Conservation (phyloP, 1,140 invertebrate species). For the Halictus rubicundus region DNA sequence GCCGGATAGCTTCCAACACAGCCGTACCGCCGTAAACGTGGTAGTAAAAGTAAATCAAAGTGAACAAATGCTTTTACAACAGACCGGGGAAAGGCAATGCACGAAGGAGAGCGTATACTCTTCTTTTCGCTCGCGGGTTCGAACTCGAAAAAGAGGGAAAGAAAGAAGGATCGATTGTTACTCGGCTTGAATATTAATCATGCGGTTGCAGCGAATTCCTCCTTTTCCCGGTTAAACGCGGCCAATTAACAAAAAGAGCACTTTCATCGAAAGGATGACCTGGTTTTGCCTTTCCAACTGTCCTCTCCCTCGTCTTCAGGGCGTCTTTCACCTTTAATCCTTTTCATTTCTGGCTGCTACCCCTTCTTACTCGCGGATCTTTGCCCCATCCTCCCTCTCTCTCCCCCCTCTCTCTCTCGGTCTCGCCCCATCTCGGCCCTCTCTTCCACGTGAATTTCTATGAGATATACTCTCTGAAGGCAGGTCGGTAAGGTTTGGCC, state of each 20-base stretch:
- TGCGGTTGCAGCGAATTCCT: background rate
- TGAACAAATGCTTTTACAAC: too few species aligned
- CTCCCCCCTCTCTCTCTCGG: background rate
- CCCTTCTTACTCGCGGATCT: slow-evolving; percentile 16
- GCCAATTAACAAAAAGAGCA: slow-evolving; percentile 15
- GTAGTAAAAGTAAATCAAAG: too few species aligned
- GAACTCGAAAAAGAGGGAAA: too few species aligned
- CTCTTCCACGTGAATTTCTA: slow-evolving; percentile 32
- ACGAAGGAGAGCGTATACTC: too few species aligned
- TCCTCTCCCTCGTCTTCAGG: background rate
- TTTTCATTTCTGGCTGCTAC: slow-evolving; percentile 30
- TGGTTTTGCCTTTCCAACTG: slow-evolving; percentile 29
- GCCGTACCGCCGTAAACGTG: too few species aligned
- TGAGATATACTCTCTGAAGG: slow-evolving; percentile 6
- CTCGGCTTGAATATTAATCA: background rate
- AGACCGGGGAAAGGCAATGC: too few species aligned
- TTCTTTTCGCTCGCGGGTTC: too few species aligned
- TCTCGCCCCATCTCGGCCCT: background rate
- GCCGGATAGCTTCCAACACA: too few species aligned
- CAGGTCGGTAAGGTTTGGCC: slow-evolving; percentile 18
- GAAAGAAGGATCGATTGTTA: background rate
- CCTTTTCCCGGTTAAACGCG: background rate
- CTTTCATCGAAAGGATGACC: slow-evolving; percentile 51
- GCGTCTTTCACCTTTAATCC: slow-evolving; percentile 40
- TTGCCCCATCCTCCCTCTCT: background rate